phyloP scores from a whole-genome alignment of 2,797 vertebrate genomes.

The Urocyon cinereoargenteus region DNA sequence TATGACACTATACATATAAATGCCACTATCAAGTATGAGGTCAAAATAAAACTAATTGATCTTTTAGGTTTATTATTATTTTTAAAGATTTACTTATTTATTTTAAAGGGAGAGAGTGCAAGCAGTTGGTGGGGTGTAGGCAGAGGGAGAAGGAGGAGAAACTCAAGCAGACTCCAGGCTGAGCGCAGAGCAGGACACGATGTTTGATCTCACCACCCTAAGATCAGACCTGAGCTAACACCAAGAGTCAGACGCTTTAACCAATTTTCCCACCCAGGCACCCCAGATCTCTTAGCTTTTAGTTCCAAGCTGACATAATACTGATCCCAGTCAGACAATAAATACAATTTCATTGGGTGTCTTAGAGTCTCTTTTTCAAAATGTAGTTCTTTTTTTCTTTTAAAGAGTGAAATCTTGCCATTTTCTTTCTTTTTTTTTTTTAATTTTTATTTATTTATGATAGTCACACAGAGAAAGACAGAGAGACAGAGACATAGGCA shows the following conservation, averaged over 20 bases:
- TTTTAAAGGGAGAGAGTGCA: background rate
- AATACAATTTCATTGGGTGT: slow-evolving; percentile 21
- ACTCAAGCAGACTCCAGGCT: no score
- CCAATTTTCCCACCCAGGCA: background rate
- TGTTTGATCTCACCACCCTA: background rate
- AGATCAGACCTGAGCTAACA: background rate
- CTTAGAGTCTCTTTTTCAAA: slow-evolving; percentile 26
- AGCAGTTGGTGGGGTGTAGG: background rate
- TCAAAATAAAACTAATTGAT: slow-evolving; percentile 9
- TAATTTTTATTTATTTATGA: no score
- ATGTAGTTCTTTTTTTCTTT: no score
- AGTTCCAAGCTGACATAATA: background rate
- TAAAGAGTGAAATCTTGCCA: no score
- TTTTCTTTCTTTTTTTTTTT: no score
- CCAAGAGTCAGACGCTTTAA: background rate
- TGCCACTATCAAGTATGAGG: background rate
- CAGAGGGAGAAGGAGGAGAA: background rate
- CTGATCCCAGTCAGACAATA: background rate
- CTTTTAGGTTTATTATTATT: slow-evolving; percentile 48
- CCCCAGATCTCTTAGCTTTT: background rate
- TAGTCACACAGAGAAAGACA: background rate
- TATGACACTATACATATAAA: background rate
- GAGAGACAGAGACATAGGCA: no score
- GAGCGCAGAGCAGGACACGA: background rate
- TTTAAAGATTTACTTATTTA: background rate